A percentile compares a stretch with the other conserved stretches of the same genome.
Evolutionary conservation across 2,113 vertebrate species (phyloP).

Genomic region (Hemiprocne comata): DNA sequence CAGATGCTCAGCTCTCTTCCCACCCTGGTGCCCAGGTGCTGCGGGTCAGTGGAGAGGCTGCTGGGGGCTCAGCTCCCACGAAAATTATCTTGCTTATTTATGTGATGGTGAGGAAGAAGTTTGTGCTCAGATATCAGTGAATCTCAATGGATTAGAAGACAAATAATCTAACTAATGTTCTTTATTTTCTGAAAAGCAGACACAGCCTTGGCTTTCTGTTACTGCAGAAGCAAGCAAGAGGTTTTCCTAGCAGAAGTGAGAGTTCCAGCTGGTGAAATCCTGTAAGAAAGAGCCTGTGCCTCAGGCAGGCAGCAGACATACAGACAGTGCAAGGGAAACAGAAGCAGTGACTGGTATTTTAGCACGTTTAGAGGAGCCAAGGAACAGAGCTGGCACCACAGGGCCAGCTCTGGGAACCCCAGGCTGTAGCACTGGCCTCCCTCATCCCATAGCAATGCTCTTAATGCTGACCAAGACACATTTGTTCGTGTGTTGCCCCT

Average conservation of each 20-base stretch:
- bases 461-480: background rate
- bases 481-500: background rate
- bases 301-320: background rate
- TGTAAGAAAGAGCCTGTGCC: background rate
- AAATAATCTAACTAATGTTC: background rate
- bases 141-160: background rate
- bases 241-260: background rate
- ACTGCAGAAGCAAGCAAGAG: background rate
- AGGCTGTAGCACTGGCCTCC: background rate
- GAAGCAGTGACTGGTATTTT: background rate
- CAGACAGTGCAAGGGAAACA: background rate
- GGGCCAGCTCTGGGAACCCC: background rate
- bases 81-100: background rate
- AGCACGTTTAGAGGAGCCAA: background rate
- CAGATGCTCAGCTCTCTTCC: background rate
- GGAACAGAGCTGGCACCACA: background rate
- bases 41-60: background rate
- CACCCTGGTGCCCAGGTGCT: background rate
- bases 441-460: background rate
- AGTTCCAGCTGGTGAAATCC: slow-evolving; percentile 1
- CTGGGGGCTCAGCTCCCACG: background rate
- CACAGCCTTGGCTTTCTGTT: background rate
- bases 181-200: background rate
- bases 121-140: background rate
- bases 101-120: background rate